Evolutionary conservation across 2,797 vertebrate genomes (phyloP).

Genomic region (Microhierax caerulescens): DNA sequence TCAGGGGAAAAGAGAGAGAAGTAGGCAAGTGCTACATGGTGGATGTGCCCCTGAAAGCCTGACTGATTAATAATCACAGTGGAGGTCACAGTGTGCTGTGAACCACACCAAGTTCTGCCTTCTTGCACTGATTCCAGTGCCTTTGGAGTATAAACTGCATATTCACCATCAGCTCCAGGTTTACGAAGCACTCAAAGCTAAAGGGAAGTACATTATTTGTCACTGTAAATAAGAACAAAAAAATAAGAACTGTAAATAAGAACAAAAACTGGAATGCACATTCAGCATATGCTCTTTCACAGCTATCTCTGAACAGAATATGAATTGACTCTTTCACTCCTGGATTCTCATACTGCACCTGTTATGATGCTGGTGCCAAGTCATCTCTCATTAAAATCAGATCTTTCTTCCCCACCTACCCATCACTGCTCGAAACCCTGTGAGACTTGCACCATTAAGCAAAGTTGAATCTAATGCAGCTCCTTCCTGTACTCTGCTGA

Average conservation of each 20-base stretch:
- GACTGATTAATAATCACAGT: slow-evolving; percentile 35
- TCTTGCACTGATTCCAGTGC: slow-evolving; percentile 1
- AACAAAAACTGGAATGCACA: not conserved
- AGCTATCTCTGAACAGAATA: not conserved
- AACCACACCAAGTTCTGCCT: not conserved
- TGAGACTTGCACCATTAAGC: slow-evolving; percentile 16
- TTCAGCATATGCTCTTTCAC: slow-evolving; percentile 8
- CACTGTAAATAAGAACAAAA: slow-evolving; percentile 41
- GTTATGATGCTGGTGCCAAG: not conserved
- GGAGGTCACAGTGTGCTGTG: not conserved
- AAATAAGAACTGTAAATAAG: slow-evolving; percentile 49
- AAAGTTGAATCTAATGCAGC: not conserved
- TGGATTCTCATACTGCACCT: not conserved
- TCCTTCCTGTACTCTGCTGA: not conserved
- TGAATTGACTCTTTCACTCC: slow-evolving; percentile 5
- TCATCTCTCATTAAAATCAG: slow-evolving; percentile 33
- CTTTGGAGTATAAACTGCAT: slow-evolving; percentile 15
- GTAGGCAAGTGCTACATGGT: not conserved
- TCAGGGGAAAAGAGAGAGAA: not conserved
- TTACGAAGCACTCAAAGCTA: slow-evolving; percentile 35
- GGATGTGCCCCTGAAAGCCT: slow-evolving; percentile 5
- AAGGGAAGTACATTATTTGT: slow-evolving; percentile 23
- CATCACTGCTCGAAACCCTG: not conserved
- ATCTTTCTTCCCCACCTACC: not conserved
- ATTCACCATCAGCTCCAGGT: slow-evolving; percentile 25